These are phyloP conservation scores for Rhizomys pruinosus DNA, from an alignment of 2,113 vertebrate species.

Conservation along the genomic window DNA sequence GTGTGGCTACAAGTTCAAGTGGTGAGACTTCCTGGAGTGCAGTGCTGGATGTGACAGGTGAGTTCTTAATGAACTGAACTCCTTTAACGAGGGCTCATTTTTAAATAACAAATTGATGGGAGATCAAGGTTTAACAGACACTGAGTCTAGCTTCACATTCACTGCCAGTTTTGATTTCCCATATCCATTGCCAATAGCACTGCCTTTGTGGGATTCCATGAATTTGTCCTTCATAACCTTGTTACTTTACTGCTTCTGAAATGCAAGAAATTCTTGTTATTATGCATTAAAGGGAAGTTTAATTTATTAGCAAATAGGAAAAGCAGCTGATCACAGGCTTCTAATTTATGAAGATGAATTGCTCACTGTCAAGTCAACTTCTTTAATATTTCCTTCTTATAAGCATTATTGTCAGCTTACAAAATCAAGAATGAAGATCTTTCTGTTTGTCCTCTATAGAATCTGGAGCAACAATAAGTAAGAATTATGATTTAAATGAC, in stretches of 20 bases:
- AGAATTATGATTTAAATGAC: slow-evolving; percentile 93
- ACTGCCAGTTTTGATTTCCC: not conserved
- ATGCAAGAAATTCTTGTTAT: slow-evolving; percentile 13
- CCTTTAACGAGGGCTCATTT: not conserved
- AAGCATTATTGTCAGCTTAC: not conserved
- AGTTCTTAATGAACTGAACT: slow-evolving; percentile 6
- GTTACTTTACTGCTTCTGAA: slow-evolving; percentile 20
- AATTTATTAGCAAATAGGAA: not conserved
- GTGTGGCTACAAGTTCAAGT: slow-evolving; percentile 97
- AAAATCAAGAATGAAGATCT: slow-evolving; percentile 51
- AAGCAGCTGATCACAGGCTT: not conserved
- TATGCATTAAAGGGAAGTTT: not conserved
- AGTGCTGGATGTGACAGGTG: slow-evolving; percentile 97
- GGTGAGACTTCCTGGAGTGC: slow-evolving; percentile 99
- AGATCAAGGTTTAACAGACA: not conserved
- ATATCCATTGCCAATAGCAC: not conserved
- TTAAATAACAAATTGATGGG: not conserved
- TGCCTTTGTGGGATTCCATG: not conserved
- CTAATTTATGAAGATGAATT: not conserved
- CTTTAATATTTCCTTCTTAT: slow-evolving; percentile 5
- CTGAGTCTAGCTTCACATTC: not conserved
- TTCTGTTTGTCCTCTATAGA: slow-evolving; percentile 86
- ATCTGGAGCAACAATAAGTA: slow-evolving; percentile 89
- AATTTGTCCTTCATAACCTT: not conserved
- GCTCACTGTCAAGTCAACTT: not conserved